A percentile compares a stretch with the other conserved stretches of the same genome.
Conservation (phyloP, 2,113 vertebrate genomes). For the Periophthalmodon schlosseri region DNA sequence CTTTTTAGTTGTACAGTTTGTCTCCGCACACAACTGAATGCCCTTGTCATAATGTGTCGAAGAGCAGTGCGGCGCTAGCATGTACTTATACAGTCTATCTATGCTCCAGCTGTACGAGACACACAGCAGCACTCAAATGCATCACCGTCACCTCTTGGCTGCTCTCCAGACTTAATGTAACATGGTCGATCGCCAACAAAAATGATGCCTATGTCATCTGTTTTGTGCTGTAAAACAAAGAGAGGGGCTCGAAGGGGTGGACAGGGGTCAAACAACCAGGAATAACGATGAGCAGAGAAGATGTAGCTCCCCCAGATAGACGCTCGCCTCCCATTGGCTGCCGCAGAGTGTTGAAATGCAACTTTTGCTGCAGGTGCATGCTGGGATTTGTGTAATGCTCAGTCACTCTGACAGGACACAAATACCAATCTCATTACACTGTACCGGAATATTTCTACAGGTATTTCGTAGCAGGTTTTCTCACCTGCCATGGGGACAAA, state of each 20-base stretch:
- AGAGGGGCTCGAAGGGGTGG: not conserved
- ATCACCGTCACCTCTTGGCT: conserved; percentile 59
- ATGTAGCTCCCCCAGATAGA: not conserved
- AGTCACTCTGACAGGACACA: conserved; percentile 33
- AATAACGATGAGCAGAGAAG: conserved; percentile 28
- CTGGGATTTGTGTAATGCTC: conserved; percentile 10
- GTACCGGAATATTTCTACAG: not conserved
- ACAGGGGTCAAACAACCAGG: conserved; percentile 24
- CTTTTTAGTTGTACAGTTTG: too few relatives aligned
- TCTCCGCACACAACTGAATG: not conserved
- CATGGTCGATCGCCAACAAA: conserved; percentile 50
- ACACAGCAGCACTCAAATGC: conserved; percentile 64
- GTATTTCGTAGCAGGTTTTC: conserved; percentile 12
- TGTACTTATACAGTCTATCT: conserved; percentile 11
- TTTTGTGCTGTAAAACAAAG: conserved; percentile 51
- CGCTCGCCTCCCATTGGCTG: conserved; percentile 3
- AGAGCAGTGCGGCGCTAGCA: conserved; percentile 33
- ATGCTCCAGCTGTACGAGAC: conserved; percentile 43
- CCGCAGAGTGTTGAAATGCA: conserved; percentile 1
- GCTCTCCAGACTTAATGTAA: conserved; percentile 62
- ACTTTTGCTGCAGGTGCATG: conserved; percentile 17
- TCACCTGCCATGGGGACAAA: not conserved
- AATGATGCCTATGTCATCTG: conserved; percentile 65
- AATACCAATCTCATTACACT: conserved; percentile 6
- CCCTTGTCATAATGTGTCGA: not conserved